Evolutionary conservation across 1,140 invertebrate genomes (phyloP).

Genomic region (Panonychus citri): DNA sequence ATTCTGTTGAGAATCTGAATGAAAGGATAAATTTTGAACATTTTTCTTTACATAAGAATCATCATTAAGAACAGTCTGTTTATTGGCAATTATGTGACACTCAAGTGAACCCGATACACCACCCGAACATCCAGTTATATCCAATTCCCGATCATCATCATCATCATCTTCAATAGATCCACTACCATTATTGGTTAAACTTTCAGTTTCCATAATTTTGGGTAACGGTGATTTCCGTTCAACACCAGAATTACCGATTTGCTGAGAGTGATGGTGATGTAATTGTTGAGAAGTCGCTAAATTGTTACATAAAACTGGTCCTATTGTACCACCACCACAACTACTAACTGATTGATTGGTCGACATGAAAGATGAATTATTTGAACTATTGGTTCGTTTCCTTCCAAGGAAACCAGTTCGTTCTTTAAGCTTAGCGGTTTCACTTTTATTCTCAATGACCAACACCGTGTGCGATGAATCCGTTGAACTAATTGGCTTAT

Average conservation of each 20-base stretch:
- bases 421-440: conserved; percentile 3
- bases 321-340: too few species aligned
- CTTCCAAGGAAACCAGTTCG: not conserved
- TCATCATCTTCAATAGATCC: conserved; percentile 12
- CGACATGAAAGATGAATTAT: not conserved
- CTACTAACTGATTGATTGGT: too few species aligned
- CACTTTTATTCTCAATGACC: conserved; percentile 6
- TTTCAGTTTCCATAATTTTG: not conserved
- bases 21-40: conserved; percentile 3
- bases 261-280: too few species aligned
- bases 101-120: not conserved
- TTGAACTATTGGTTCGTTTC: not conserved
- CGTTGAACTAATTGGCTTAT: not conserved
- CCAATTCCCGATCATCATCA: conserved; percentile 12
- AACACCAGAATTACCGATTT: not conserved
- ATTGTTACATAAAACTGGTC: too few species aligned
- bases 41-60: not conserved
- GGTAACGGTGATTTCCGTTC: not conserved
- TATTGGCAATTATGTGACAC: not conserved
- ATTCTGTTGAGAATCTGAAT: too few species aligned
- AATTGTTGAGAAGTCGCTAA: too few species aligned
- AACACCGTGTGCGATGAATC: not conserved
- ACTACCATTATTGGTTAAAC: conserved; percentile 7
- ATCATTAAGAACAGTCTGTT: not conserved
- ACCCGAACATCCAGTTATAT: not conserved